These are phyloP conservation scores for Merodon equestris DNA, from an alignment of 2,888 invertebrate species.

Conservation along the genomic window DNA sequence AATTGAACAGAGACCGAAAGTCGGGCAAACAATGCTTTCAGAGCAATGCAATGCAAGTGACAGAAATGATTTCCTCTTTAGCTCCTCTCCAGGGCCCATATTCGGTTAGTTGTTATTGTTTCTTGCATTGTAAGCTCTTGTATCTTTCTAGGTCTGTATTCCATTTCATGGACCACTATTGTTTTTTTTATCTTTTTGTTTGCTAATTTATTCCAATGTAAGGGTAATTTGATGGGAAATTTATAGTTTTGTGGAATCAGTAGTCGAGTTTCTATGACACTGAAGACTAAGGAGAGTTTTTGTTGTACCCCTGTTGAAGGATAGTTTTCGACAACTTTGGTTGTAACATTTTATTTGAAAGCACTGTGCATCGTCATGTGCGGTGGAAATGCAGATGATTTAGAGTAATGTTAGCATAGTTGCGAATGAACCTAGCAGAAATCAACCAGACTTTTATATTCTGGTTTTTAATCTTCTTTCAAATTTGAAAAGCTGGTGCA, in stretches of 20 bases:
- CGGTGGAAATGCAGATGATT: slow-evolving; percentile 58
- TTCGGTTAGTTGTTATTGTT: slow-evolving; percentile 62
- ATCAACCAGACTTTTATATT: too few species aligned
- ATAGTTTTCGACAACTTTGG: slow-evolving; percentile 42
- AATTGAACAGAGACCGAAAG: slow-evolving; percentile 64
- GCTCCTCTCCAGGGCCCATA: slow-evolving; percentile 49
- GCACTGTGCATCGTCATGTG: slow-evolving; percentile 12
- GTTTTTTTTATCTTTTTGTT: slow-evolving; percentile 6
- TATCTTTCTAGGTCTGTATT: slow-evolving; percentile 26
- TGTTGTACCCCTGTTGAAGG: slow-evolving; percentile 5
- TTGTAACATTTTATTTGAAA: slow-evolving; percentile 34
- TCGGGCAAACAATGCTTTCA: slow-evolving; percentile 57
- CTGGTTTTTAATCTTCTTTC: too few species aligned
- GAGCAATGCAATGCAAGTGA: slow-evolving; percentile 56
- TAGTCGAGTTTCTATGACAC: slow-evolving; percentile 43
- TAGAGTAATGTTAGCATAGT: slow-evolving; percentile 1
- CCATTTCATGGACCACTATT: slow-evolving; percentile 1
- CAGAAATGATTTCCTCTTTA: slow-evolving; percentile 63
- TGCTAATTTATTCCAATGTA: slow-evolving; percentile 62
- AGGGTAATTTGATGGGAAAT: slow-evolving; percentile 68
- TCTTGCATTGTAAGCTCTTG: slow-evolving; percentile 52
- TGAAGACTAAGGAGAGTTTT: slow-evolving; percentile 36
- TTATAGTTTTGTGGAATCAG: slow-evolving; percentile 68
- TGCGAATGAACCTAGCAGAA: too few species aligned
- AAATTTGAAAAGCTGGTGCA: too few species aligned